phyloP scores from a whole-genome alignment of 1,140 invertebrate genomes.

The Diorhabda sublineata region DNA sequence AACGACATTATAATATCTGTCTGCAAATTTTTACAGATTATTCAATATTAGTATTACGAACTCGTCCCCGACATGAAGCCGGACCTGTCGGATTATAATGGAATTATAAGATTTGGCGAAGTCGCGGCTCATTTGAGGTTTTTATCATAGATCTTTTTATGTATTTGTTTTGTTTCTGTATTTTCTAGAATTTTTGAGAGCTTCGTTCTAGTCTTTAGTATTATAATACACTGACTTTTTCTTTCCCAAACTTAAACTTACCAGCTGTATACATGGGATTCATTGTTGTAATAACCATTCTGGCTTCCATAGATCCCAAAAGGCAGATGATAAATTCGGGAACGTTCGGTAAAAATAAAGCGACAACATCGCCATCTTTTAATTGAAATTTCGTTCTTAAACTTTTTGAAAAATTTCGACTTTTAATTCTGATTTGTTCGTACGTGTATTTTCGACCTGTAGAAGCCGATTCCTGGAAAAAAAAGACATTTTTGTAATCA shows the following conservation, averaged over 20 bases:
- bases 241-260: constrained; percentile 39
- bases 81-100: too few species aligned
- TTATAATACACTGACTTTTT: too few species aligned
- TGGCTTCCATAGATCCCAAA: constrained; percentile 65
- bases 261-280: constrained; percentile 79
- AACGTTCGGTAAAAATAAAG: constrained; percentile 69
- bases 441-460: constrained; percentile 70
- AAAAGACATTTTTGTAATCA: neutral
- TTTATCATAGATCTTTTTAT: too few species aligned
- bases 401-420: constrained; percentile 63
- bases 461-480: constrained; percentile 61
- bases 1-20: too few species aligned
- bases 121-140: too few species aligned
- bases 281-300: constrained; percentile 67
- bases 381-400: constrained; percentile 63
- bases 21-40: too few species aligned
- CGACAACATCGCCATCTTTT: constrained; percentile 64
- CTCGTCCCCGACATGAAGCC: too few species aligned
- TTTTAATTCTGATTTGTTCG: constrained; percentile 57
- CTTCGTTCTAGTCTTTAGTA: too few species aligned
- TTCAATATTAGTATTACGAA: too few species aligned
- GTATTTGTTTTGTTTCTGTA: too few species aligned
- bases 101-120: too few species aligned
- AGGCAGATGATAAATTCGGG: constrained; percentile 69
- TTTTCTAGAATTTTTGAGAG: too few species aligned